Base-by-base conservation (phyloP, 2,888 invertebrate species). In the Lasioglossum lativentre region DNA sequence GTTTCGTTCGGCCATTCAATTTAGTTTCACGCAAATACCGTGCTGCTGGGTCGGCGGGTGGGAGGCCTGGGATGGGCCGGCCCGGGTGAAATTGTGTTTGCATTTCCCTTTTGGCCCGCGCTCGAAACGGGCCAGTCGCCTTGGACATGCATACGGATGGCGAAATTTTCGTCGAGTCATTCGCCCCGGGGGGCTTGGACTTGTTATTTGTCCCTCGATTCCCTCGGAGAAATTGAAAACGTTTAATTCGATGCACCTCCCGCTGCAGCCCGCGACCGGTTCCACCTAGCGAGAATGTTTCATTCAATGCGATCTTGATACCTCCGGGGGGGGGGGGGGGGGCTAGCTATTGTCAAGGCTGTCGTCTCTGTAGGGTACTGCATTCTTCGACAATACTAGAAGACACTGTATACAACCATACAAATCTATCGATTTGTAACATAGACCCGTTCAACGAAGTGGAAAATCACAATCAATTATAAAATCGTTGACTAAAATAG, bases 1-100 rank as follows among this genome's bases (percentile, higher is more conserved):
- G 82, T 88, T 85, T 85, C 81, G 88, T 79, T 86, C 90, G 79
- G 77, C 85, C 83, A 85, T 90, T 90, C 89, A 90, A 90, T 90
- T 90, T 90, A 86, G 89, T 80, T 82, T 86, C 75, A 84, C 81
- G 84, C 85, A 86, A 89, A 90, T 86, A 85, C 83, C 81, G 72
- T 30, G 73, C 75, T 59, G 78, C 70, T 27, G 82, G 47, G 14
- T 59, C 34, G 82, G 42, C 19, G 66, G 66, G 27, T 30, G 75
- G 72, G 56, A 59, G 40, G 59, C 66, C 16, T 38, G 52, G 73
- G 47, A 10, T 27, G 59, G 80, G 27, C 70, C 47, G 78, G 74
- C 79, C 16, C 30, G 42, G 56, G 42, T 78, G 75, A 88, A 86
- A 76, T 83, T 86, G 85, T 86, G 87, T 83, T 85, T 89, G 85